phyloP scores from a whole-genome alignment of 2,113 vertebrate genomes.

The Shinisaurus crocodilurus region DNA sequence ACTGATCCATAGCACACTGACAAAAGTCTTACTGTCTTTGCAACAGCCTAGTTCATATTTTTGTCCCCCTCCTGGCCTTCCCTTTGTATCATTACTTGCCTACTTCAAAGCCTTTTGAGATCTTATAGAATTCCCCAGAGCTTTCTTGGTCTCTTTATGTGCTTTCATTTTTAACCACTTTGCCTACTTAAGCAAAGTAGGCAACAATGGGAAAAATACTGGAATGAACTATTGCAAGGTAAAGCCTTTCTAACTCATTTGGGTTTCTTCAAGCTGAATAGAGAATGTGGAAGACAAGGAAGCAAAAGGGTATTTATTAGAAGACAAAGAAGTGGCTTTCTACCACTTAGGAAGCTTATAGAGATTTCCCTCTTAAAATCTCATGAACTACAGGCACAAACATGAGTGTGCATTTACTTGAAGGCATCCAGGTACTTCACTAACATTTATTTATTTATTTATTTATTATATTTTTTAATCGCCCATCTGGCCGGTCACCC shows the following conservation, averaged over 20 bases:
- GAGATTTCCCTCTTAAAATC: constrained; percentile 6
- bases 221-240: constrained; percentile 33
- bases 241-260: constrained; percentile 47
- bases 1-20: not conserved
- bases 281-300: constrained; percentile 4
- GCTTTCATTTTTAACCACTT: constrained; percentile 22
- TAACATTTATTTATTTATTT: no score
- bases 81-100: constrained; percentile 19
- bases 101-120: constrained; percentile 45
- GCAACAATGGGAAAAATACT: constrained; percentile 13
- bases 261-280: constrained; percentile 26
- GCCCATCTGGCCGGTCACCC: no score
- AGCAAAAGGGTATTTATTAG: not conserved
- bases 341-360: not conserved
- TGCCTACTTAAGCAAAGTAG: constrained; percentile 27
- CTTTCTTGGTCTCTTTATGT: constrained; percentile 30
- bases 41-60: not conserved
- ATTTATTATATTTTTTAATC: no score
- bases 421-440: not conserved
- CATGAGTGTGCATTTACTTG: not conserved
- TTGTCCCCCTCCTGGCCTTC: not conserved
- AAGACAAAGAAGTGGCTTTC: constrained; percentile 30
- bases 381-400: not conserved
- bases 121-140: constrained; percentile 36
- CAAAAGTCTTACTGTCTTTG: not conserved